These are phyloP conservation scores for Hydroisotoma schaefferi DNA, from an alignment of 2,888 invertebrate genomes.

Conservation along the genomic window DNA sequence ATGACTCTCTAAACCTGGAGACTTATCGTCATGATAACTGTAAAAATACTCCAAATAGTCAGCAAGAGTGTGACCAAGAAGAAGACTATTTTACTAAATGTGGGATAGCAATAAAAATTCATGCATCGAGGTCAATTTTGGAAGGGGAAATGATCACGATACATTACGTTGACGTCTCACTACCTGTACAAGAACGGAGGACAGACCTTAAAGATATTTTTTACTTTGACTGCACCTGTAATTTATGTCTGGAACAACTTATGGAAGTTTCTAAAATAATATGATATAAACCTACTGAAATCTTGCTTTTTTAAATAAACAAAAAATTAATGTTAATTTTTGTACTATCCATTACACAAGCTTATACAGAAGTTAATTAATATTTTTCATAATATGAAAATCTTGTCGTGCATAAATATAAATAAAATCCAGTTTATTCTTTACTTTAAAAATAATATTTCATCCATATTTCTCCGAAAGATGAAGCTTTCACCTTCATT, in stretches of 20 bases:
- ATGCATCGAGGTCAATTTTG: constrained; percentile 22
- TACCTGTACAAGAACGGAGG: constrained; percentile 15
- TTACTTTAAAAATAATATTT: too few relatives aligned
- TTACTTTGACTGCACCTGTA: constrained; percentile 37
- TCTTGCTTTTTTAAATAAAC: too few relatives aligned
- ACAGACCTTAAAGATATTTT: constrained; percentile 27
- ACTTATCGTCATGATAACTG: neutral
- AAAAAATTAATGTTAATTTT: too few relatives aligned
- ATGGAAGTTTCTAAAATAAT: too few relatives aligned
- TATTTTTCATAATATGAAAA: too few relatives aligned
- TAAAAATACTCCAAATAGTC: neutral
- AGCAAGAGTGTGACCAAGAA: constrained; percentile 10
- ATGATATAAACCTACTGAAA: too few relatives aligned
- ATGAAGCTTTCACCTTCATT: too few relatives aligned
- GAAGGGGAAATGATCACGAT: constrained; percentile 32
- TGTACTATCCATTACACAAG: too few relatives aligned
- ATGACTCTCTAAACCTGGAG: neutral
- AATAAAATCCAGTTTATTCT: too few relatives aligned
- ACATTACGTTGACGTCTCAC: constrained; percentile 21
- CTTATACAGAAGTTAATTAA: too few relatives aligned
- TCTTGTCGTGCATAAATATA: too few relatives aligned
- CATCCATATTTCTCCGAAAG: too few relatives aligned
- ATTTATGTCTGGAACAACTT: constrained; percentile 15
- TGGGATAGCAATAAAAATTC: neutral
- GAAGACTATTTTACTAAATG: neutral